Conservation (phyloP, 2,113 vertebrate genomes). For the Rhagologus leucostigma region DNA sequence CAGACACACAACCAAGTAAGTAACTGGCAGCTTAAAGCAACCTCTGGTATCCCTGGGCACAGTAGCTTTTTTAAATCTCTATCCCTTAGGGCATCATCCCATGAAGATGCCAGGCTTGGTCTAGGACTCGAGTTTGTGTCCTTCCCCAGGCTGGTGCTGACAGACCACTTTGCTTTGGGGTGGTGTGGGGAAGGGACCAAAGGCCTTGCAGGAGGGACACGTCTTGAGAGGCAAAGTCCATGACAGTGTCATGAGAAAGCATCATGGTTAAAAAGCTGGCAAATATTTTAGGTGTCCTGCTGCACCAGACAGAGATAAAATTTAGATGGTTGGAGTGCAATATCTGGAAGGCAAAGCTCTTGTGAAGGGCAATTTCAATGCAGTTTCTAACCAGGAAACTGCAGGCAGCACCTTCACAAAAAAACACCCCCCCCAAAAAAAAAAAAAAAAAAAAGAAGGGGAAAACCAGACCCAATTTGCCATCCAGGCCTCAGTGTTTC, state of each 20-base stretch:
- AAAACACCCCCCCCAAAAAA: fast-evolving
- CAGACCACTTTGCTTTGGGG: neutral
- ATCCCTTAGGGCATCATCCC: neutral
- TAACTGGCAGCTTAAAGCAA: neutral
- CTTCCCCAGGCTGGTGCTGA: neutral
- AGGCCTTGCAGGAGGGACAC: neutral
- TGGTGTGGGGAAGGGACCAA: neutral
- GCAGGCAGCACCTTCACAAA: neutral
- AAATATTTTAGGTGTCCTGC: neutral
- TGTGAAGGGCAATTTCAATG: neutral
- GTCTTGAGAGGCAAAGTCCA: neutral
- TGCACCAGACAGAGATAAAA: neutral
- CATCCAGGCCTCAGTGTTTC: constrained; percentile 14
- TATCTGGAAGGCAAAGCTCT: neutral
- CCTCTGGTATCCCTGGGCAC: neutral
- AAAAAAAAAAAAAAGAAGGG: fast-evolving
- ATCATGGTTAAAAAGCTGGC: neutral
- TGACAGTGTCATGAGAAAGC: neutral
- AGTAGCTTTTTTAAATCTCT: neutral
- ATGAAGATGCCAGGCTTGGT: neutral
- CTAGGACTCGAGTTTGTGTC: neutral
- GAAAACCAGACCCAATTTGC: neutral
- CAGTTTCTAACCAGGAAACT: neutral
- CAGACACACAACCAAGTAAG: neutral
- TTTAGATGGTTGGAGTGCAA: neutral